phyloP scores from a whole-genome alignment of 2,888 invertebrate species.

The Plebejus melissa region DNA sequence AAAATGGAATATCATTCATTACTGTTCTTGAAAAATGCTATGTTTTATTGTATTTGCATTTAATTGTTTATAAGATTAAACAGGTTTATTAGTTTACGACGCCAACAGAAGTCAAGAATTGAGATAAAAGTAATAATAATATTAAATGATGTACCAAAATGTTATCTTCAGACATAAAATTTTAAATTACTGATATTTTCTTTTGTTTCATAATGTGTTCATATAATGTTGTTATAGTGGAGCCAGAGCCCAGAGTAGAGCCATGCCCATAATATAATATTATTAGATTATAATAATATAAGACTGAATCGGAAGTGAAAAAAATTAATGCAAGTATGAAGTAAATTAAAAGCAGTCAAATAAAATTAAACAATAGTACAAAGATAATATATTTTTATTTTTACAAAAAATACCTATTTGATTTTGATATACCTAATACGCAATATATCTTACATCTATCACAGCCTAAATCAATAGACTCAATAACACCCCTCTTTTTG shows the following conservation, averaged over 20 bases:
- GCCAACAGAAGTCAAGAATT: background rate
- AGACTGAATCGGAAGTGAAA: too few species aligned
- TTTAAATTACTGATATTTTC: background rate
- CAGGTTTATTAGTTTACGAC: background rate
- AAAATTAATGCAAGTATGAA: too few species aligned
- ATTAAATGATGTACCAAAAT: background rate
- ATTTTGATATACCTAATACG: slow-evolving; percentile 33
- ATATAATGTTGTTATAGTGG: background rate
- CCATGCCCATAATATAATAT: too few species aligned
- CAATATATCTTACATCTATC: slow-evolving; percentile 47
- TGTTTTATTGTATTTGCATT: background rate
- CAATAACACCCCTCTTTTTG: slow-evolving; percentile 6
- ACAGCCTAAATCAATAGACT: slow-evolving; percentile 58
- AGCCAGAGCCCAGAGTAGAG: background rate
- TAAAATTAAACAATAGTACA: background rate
- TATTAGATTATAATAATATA: too few species aligned
- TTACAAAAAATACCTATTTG: slow-evolving; percentile 37
- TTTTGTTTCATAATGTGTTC: background rate
- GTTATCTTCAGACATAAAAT: background rate
- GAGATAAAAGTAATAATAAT: background rate
- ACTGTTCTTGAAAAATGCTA: background rate
- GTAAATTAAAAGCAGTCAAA: background rate
- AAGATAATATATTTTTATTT: background rate
- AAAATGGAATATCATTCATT: too few species aligned
- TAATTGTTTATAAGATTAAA: background rate